Base-by-base conservation (phyloP, 2,888 invertebrate species). In the Saturnia pavonia region DNA sequence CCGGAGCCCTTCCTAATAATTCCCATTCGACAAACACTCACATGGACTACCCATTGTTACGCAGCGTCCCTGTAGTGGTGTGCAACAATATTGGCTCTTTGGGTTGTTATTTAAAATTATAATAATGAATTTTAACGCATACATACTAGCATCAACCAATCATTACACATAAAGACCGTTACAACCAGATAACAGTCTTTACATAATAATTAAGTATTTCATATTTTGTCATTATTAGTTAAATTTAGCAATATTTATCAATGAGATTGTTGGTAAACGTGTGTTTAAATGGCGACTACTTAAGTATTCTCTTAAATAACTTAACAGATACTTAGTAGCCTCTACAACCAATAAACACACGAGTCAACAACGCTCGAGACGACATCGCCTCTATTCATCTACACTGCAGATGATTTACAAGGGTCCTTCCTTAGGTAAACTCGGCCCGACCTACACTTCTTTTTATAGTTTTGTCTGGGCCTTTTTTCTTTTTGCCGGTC, bases 361-460 rank as follows among this genome's bases (percentile, higher is more conserved):
- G 81, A 92, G 92, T 92, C 92, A 92, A 93, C 91, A 91, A 84
- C 87, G 89, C 88, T 91, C 85, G 83, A 88, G 85, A 84, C 87
- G 83, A 84, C 81, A 88, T 86, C 85, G 83, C 82, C 82, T 86
- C 87, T 89, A 92, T 92, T 92, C 91, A 91, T 89, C 87, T 87
- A 82, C 84, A 81, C 86, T 86, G 88, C 86, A 88, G 91, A 93
- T 93, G 94, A 93, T 93, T 93, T 94, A 93, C 92, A 93, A 92
- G 94, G 94, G 91, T 88, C 92, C 91, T 91, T 91, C 86, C 91
- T 93, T 93, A 91, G 94, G 94, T 92, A 93, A 92, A 92, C 91
- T 89, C 82, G 86, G 86, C 77, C 85, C 91, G 91, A 88, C 88
- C 90, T 91, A 86, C 85, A 87, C 89, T 91, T 90, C 92, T 94